Evolutionary conservation across 2,797 vertebrate species (phyloP), one percentile per base, ranked within the genome.

Genomic region (Myiothlypis coronata): DNA sequence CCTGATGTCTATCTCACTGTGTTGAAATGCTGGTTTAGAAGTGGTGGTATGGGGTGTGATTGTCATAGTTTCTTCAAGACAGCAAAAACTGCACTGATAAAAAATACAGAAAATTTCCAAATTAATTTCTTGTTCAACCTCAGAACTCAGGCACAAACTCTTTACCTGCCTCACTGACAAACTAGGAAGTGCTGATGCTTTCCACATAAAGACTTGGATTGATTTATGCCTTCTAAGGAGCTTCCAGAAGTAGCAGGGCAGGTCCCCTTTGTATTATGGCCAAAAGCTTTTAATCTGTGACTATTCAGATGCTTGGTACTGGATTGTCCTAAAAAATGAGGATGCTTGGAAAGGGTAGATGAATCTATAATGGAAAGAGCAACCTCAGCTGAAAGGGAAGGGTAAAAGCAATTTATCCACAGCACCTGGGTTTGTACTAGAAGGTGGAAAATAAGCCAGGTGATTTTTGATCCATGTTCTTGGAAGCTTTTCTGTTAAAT

Each of bases 21-120:
- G 35, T 49, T 74, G 56, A 70, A 61, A 43, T 1, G 1, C 11
- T 83, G 14, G 8, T 57, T 77, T 61, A 61, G 65, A 77, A 37
- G 21, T 32, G 43, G 7, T 14, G 17, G 1, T 53, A 6, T 32
- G 35, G 50, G 13, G 8, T 8, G 18, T 1, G 1, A 5, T 39
- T 55, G 49, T 41, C 11, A 1, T 52, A 8, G 32, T 60, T 84
- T 72, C 43, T 78, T 76, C 69, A 43, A 57, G 41, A 37, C 47
- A 56, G 49, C 23, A 57, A 71, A 85, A 72, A 13, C 34, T 57
- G 18, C 6, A 3, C 34, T 57, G 28, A 11, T 65, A 23, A 35
- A 35, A 57, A 57, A 57, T 6, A 35, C n/a, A 10, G 9, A 56
- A 16, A 24, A 24, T 12, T 24, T 35, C n/a, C n/a, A 57, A 35